Evolutionary conservation across 2,113 vertebrate species (phyloP), one percentile per base, ranked within the genome.

Genomic region (Collichthys lucidus): DNA sequence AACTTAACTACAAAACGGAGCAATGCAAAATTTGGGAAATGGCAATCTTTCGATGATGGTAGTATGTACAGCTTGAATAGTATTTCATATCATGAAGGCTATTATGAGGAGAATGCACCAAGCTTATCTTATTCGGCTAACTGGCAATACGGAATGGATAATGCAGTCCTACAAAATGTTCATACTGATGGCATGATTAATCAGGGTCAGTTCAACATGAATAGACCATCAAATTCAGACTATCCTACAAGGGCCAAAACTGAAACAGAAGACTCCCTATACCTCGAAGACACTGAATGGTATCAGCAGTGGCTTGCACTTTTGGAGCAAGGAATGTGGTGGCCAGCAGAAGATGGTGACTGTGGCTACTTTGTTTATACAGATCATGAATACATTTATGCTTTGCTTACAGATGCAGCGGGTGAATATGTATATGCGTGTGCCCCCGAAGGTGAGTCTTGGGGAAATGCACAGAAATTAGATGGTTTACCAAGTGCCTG

Each of bases 351-450:
- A 85, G 95, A 98, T 88, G 97, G 97, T 40, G 93, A 98, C 61
- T 99, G 96, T 95, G 98, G 97, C 12, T 97, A 98, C 89, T 99
- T 96, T 94, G 95, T 98, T 93, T 99, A 98, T 87, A 97, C 96
- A 53, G 98, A 99, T 89, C 95, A 94, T 75, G 95, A 97, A 64
- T 99, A 96, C 74, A 95, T 99, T 63, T 99, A 99, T 92, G 97
- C 96, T 0, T 88, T 99, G 65, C 96, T 99, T 31, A 98, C 98
- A 78, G 98, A 99, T 93, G 93, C 94, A 53, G 95, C 94, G 57
- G 98, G 97, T 6, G 95, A 97, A 67, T 97, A 97, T 87, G 96
- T 96, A 2, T 99, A 98, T 16, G 91, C 96, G 3, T 99, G 96
- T 92, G 92, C 94, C 79, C 96, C 97, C 11, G 96, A 96, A 80